These are phyloP conservation scores for Drosophila bifasciata DNA, from an alignment of 1,140 invertebrate species.

Conservation along the genomic window DNA sequence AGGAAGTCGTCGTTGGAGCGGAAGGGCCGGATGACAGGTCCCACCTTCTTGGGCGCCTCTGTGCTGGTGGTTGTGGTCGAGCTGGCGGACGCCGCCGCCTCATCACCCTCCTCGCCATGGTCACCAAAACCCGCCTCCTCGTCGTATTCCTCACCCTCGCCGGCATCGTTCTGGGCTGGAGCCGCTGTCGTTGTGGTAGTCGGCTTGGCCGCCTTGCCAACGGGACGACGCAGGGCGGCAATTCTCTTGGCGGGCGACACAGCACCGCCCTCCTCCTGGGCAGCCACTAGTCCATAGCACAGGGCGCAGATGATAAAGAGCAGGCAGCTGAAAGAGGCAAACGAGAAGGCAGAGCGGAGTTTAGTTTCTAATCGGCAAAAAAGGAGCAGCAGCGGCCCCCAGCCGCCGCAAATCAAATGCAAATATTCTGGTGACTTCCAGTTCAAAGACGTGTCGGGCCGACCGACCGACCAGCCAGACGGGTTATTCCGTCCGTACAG, in stretches of 20 bases:
- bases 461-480: conserved; percentile 49
- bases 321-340: conserved; percentile 59
- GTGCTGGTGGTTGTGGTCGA: conserved; percentile 88
- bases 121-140: conserved; percentile 81
- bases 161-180: conserved; percentile 52
- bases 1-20: conserved; percentile 90
- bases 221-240: conserved; percentile 70
- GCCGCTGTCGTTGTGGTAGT: conserved; percentile 75
- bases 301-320: conserved; percentile 73
- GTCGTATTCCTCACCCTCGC: conserved; percentile 84
- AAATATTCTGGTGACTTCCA: conserved; percentile 30
- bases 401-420: conserved; percentile 13
- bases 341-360: not conserved
- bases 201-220: conserved; percentile 68
- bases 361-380: too few species aligned
- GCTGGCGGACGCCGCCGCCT: conserved; percentile 65
- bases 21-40: conserved; percentile 88
- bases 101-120: conserved; percentile 84
- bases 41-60: conserved; percentile 87
- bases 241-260: conserved; percentile 68
- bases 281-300: conserved; percentile 62
- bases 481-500: conserved; percentile 56
- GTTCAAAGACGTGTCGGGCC: conserved; percentile 33
- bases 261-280: conserved; percentile 64
- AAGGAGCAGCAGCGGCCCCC: too few species aligned